Percentiles rank a stretch among this genome's conserved stretches.
These are phyloP conservation scores for Atta cephalotes DNA, from an alignment of 1,140 invertebrate species.

Conservation along the genomic window DNA sequence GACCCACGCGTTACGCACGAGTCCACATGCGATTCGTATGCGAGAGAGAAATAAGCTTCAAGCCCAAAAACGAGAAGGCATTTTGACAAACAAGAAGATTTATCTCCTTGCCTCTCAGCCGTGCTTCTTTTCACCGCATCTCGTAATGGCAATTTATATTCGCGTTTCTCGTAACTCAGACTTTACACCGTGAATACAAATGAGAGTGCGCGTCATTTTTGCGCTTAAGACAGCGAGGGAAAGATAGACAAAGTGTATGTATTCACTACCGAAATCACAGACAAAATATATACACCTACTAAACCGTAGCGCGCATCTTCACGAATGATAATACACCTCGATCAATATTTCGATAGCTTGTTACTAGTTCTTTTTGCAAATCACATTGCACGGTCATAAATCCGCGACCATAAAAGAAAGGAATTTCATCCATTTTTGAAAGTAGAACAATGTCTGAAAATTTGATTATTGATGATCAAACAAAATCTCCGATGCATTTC, in stretches of 20 bases:
- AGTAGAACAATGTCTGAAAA: neutral
- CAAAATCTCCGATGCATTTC: neutral
- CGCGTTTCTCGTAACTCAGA: constrained; percentile 58
- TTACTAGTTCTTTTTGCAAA: constrained; percentile 10
- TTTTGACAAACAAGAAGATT: constrained; percentile 60
- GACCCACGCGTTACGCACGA: constrained; percentile 36
- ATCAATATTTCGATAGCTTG: constrained; percentile 31
- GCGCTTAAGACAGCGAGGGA: constrained; percentile 6
- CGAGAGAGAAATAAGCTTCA: constrained; percentile 41
- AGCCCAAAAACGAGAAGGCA: constrained; percentile 34
- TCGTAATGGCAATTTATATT: constrained; percentile 64
- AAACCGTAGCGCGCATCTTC: neutral
- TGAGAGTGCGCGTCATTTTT: constrained; percentile 42
- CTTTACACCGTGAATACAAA: constrained; percentile 55
- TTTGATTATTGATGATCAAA: neutral
- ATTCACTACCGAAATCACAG: constrained; percentile 33
- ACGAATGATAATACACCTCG: constrained; percentile 14
- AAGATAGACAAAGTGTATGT: neutral
- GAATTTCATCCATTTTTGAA: constrained; percentile 25
- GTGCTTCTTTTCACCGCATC: constrained; percentile 48
- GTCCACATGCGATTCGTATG: constrained; percentile 46
- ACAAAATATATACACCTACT: constrained; percentile 16
- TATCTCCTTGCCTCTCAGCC: constrained; percentile 30
- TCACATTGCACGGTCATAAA: constrained; percentile 20
- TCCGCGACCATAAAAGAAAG: neutral